Base-by-base conservation (phyloP, 2,888 invertebrate species). In the Gryllus longicercus region DNA sequence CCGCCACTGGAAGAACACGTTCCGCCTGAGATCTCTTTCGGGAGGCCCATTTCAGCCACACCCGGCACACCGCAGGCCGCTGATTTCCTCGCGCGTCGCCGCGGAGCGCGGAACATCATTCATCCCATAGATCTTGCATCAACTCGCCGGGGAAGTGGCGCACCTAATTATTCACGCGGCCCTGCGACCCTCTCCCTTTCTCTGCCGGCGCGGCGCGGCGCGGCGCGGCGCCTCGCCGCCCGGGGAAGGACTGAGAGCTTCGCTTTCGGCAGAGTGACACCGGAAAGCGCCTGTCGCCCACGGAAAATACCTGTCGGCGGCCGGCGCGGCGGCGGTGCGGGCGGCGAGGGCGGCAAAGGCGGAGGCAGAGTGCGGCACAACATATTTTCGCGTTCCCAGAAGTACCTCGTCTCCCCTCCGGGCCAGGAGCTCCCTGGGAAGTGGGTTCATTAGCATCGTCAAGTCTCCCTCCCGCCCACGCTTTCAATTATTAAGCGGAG, bases 61-160 rank as follows among this genome's bases (percentile, higher is more conserved):
- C 38, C 38, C 5, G 38, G 38, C 38, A 1, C 38, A 8, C 38
- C 38, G 38, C 38, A 38, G 38, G 38, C 38, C 38, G 38, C 38
- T 38, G 38, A 38, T 38, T 38, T 38, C 38, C 38, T 38, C 38
- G 38, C 38, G 38, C 38, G 38, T 38, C 38, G 38, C 38, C 12
- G 63, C 14, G 16, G 63, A 63, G n/a, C 4, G 63, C n/a, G n/a
- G 63, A 16, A 63, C 63, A 63, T 63, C 63, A 63, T 63, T 63
- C 63, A 63, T 63, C 63, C 63, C 63, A 63, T 63, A 63, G 63
- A 63, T 63, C 63, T n/a, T n/a, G 63, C 63, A n/a, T 63, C 63
- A 38, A 38, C 38, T 38, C 38, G 5, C 38, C 38, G 38, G 38
- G 38, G 38, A 38, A 38, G 38, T 38, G 38, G 38, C 38, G 38